Evolutionary conservation across 2,888 invertebrate species (phyloP), one percentile per base, ranked within the genome.

Genomic region (Chrysolina haemoptera): DNA sequence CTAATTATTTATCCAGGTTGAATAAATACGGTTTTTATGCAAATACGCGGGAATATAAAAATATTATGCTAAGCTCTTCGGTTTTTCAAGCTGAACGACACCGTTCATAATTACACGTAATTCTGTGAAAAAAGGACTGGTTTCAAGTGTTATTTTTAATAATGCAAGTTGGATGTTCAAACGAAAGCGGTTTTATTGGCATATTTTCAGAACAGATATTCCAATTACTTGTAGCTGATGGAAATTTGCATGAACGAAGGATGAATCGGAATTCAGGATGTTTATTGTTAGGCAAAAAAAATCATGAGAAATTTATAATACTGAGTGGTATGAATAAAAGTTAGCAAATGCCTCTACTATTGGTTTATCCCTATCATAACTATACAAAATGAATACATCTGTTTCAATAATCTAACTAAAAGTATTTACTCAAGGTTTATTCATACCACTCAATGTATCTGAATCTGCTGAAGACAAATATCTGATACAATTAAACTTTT

Each of bases 21-120:
- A 74, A 67, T 68, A 70, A 75, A 71, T 68, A 68, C 43, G 41
- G 71, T 71, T 66, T 66, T 68, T 68, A 75, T 71, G 71, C 62
- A 75, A 75, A 71, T 75, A 43, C 14, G 10, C 18, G 41, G 16
- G 43, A 55, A 63, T 48, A 68, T 59, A 55, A 63, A 62, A 66
- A 62, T 64, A 62, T 70, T 68, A 62, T 63, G 63, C 55, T 50
- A 55, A 68, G 68, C 62, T 53, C 48, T 68, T 72, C 43, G 59
- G 59, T 41, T 68, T 68, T 68, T 59, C 65, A 64, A 68, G 62
- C 68, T 63, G 35, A 48, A 41, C 46, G 48, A 69, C 62, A 70
- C 16, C 46, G 35, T 35, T 27, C 46, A 2, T 27, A 27, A 41
- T 46, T 48, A 20, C 27, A 43, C 22, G 55, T n/a, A 22, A 68